phyloP scores from a whole-genome alignment of 2,888 invertebrate genomes.

The Thymelicus lineola region DNA sequence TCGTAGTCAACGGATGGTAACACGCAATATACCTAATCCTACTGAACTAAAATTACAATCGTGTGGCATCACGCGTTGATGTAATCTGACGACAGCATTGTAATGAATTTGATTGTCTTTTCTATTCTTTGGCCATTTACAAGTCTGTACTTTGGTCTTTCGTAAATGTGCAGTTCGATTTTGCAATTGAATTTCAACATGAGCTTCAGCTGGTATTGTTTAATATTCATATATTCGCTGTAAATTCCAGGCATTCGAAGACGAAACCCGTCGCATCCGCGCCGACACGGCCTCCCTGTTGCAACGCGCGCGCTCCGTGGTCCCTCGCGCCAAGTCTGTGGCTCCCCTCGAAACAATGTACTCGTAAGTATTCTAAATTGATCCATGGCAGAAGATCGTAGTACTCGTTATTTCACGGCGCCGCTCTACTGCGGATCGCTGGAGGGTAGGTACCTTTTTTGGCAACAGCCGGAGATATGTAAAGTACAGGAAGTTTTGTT shows the following conservation, averaged over 20 bases:
- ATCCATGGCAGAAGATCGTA: too few species aligned
- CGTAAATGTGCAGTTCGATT: background rate
- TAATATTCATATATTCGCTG: background rate
- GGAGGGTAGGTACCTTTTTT: too few species aligned
- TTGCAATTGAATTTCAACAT: background rate
- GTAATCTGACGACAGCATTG: too few species aligned
- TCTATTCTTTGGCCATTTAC: background rate
- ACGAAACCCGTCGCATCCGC: conserved; percentile 92
- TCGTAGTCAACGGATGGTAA: too few species aligned
- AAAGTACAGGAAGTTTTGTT: too few species aligned
- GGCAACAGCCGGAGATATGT: too few species aligned
- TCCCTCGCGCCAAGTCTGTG: conserved; percentile 88
- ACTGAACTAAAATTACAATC: too few species aligned
- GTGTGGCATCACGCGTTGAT: too few species aligned
- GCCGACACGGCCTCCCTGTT: conserved; percentile 91
- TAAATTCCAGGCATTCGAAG: conserved; percentile 90
- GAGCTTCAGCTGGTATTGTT: background rate
- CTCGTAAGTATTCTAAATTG: conserved; percentile 75
- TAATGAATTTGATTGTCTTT: background rate
- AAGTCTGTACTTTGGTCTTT: background rate
- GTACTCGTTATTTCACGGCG: too few species aligned
- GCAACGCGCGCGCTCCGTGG: conserved; percentile 90
- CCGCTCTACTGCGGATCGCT: too few species aligned
- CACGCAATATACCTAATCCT: too few species aligned
- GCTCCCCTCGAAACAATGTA: conserved; percentile 82